These are phyloP conservation scores for Himantopus leucocephalus DNA, from an alignment of 2,113 vertebrate species.

Conservation along the genomic window DNA sequence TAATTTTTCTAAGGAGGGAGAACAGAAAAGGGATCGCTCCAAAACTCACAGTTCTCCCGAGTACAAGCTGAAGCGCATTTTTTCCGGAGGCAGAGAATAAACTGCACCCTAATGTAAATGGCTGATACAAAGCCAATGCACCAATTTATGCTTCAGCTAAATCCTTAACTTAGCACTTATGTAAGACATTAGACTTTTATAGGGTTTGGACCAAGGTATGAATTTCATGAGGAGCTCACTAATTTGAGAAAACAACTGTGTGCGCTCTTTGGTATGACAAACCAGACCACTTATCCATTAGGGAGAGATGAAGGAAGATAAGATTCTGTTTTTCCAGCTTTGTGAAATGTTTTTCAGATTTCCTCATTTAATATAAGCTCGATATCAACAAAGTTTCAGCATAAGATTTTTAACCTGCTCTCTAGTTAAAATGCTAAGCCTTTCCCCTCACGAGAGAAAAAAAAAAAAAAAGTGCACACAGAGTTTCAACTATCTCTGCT, in stretches of 20 bases:
- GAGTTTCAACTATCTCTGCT: neutral
- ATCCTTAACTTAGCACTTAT: conserved; percentile 52
- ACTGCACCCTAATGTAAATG: conserved; percentile 39
- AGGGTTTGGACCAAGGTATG: conserved; percentile 27
- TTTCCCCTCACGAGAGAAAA: neutral
- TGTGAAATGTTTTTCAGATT: conserved; percentile 17
- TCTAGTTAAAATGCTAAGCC: neutral
- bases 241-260: conserved; percentile 43
- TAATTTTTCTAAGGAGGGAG: neutral
- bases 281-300: conserved; percentile 5
- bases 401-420: neutral
- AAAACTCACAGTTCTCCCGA: neutral
- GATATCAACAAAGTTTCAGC: neutral
- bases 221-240: conserved; percentile 38
- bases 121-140: conserved; percentile 50
- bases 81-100: conserved; percentile 36
- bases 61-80: conserved; percentile 20
- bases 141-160: conserved; percentile 38
- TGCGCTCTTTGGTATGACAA: neutral
- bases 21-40: neutral
- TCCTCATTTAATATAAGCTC: neutral
- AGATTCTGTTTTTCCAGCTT: neutral
- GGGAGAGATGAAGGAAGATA: neutral
- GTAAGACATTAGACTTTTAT: conserved; percentile 47
- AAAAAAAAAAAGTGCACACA: neutral